Evolutionary conservation across 1,140 invertebrate species (phyloP), one percentile per base, ranked within the genome.

Genomic region (Drosophila takahashii): DNA sequence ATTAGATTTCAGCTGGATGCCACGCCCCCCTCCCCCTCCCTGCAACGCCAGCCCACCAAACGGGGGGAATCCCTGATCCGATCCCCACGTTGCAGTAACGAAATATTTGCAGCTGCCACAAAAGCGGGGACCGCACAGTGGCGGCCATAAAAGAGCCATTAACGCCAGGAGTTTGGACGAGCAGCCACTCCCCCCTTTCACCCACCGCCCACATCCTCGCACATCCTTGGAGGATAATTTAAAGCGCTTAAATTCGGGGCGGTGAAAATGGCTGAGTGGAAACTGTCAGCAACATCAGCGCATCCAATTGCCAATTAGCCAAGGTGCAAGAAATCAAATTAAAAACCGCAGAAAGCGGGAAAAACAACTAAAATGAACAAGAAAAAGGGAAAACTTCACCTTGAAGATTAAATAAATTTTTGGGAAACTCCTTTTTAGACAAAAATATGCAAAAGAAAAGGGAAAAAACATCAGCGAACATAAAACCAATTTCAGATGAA

Each of bases 61-160:
- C 45, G 15, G 16, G 36, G 36, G 26, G 51, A 22, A n/a, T 11
- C 22, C 50, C 41, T 10, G 3, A 29, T 45, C 3, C 45, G 32
- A 41, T 37, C 16, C 29, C 42, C 51, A 22, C 18, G n/a, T n/a
- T 22, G 59, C 60, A 61, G 50, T 62, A 48, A 47, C 58, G 54
- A 77, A 85, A 85, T 86, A 86, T 86, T 83, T 78, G 69, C 81
- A 75, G 67, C 76, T 79, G 73, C 73, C 48, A 36, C 81, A 86
- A 58, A 75, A 75, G 71, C 83, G 64, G 65, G 73, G 69, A 79
- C 78, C 77, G 78, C 81, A 72, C 81, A 86, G 58, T 67, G 60
- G 66, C 62, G 79, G 58, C 75, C 79, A 86, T 86, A 86, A 86
- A 86, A 86, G 65, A 79, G 83, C 83, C 83, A 86, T 86, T 86